Evolutionary conservation across 2,113 vertebrate species (phyloP), one percentile per base, ranked within the genome.

Genomic region (Harpagus bidentatus): DNA sequence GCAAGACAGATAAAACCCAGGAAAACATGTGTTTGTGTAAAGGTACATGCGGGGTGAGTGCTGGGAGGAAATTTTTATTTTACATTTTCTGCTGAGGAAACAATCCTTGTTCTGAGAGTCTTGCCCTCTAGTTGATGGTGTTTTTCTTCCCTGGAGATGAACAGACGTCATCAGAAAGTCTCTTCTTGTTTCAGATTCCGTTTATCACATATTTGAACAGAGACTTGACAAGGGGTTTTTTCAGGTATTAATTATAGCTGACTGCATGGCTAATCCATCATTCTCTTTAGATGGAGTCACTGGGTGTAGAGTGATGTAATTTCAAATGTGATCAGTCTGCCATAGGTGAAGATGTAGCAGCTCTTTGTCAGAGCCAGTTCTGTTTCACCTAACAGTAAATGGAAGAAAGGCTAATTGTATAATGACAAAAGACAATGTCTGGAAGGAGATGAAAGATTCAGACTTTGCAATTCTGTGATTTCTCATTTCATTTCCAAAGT

Each of bases 261-360:
- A 83, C 87, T 79, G 94, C 87, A 31, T 88, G 86, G 92, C 92
- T 93, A 96, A 97, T 97, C 95, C 82, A 90, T 96, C 88, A 88
- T 77, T 77, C 88, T 76, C 69, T 72, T 91, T 67, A 63, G 88
- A 91, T 79, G 86, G 90, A 97, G 65, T 90, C 95, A 86, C 66
- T 42, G 77, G 63, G 40, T 76, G 91, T 42, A 94, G 95, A 97
- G 84, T 94, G 96, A 97, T 94, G 31, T 29, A 88, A 87, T 88
- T 94, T 93, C 82, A 95, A 88, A 91, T 93, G 71, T 72, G 81
- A 90, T 88, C 48, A 22, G 71, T 72, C 82, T 94, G 88, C 94
- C 45, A 32, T 71, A 61, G 87, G 82, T 92, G 79, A 95, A 90
- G 78, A 84, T 56, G 84, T 63, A 74, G 92, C 58, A 79, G 56